Evolutionary conservation across 2,113 vertebrate genomes (phyloP), one percentile per base, ranked within the genome.

Genomic region (Blennius ocellaris): DNA sequence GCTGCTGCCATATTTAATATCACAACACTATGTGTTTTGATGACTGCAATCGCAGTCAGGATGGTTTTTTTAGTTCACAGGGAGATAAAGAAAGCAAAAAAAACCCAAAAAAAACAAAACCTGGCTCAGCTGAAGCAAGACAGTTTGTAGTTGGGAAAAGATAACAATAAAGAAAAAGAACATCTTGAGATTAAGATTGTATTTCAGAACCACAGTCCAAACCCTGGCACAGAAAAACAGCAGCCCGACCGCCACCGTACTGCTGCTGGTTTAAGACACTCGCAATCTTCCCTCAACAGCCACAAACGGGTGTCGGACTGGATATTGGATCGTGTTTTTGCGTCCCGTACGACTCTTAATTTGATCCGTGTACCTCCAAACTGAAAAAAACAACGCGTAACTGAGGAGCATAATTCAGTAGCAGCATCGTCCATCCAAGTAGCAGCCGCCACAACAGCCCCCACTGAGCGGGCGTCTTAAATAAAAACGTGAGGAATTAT

Each of bases 401-500:
- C 37, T 2, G 3, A 36, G 43, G 14, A 66, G 45, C 54, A 36
- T 56, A 68, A 79, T 69, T 51, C 71, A 71, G 38, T 12, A 15
- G 15, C 74, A 17, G 38, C 68, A 51, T 54, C 49, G 21, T 30
- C 21, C 62, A 36, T 59, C 48, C 58, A 44, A 78, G 49, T 40
- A 61, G 64, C 71, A 61, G 65, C 76, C 40, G 58, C 38, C 69
- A 68, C 80, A 77, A 80, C 74, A 69, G 30, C 30, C 69, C 17
- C 59, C 45, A 30, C 66, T 4, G 43, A 77, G 59, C 52, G 11
- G 36, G 63, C 0, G 9, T 78, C 73, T 73, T 40, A 81, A 83
- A 79, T 73, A 76, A 85, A 87, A 59, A 59, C 54, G 49, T 57
- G 59, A 68, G 64, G 69, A 83, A 82, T 83, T 75, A 85, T 39